These are phyloP conservation scores for Leucosticte australis DNA, from an alignment of 2,113 vertebrate genomes.

Conservation along the genomic window DNA sequence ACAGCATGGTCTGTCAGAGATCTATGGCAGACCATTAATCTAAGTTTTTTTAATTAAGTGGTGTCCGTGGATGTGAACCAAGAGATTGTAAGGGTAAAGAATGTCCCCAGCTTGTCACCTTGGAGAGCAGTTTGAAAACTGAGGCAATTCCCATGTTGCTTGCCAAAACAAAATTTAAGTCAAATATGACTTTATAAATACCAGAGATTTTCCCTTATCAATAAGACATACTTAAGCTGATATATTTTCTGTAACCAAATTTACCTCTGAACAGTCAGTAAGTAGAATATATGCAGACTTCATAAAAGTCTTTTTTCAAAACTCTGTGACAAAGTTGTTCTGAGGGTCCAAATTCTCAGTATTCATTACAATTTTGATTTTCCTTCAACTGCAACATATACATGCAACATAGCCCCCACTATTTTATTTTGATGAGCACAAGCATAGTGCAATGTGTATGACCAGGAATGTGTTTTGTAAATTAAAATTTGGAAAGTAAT, in stretches of 20 bases:
- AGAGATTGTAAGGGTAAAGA: neutral
- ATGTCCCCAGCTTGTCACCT: neutral
- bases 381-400: neutral
- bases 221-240: neutral
- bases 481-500: neutral
- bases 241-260: neutral
- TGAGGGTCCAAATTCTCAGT: neutral
- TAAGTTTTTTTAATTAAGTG: neutral
- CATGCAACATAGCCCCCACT: fast-evolving
- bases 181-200: neutral
- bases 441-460: neutral
- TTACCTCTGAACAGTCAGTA: neutral
- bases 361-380: neutral
- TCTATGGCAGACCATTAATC: fast-evolving
- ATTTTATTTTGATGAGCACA: neutral
- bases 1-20: neutral
- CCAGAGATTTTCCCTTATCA: neutral
- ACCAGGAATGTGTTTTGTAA: neutral
- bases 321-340: neutral
- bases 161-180: neutral
- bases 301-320: neutral
- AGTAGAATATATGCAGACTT: neutral
- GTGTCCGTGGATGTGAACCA: neutral
- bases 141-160: neutral
- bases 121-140: neutral